Evolutionary conservation across 2,797 vertebrate species (phyloP).

Genomic region (Lagorchestes hirsutus): DNA sequence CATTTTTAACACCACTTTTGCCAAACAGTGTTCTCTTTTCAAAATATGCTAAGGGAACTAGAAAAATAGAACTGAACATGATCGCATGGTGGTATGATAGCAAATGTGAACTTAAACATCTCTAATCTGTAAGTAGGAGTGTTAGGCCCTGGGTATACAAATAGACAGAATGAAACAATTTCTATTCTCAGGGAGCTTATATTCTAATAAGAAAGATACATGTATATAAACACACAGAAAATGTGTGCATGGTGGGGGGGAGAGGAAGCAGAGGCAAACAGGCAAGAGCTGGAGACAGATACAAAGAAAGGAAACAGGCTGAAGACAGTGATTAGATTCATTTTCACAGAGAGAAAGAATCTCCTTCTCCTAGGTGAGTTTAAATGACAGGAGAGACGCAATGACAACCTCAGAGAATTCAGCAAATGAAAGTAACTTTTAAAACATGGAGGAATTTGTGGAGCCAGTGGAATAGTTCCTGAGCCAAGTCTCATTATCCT

Average conservation of each 20-base stretch:
- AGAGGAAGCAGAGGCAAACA: neutral
- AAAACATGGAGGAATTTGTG: neutral
- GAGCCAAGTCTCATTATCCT: neutral
- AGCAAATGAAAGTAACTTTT: neutral
- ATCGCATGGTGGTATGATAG: neutral
- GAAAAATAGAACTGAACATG: neutral
- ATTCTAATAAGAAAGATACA: neutral
- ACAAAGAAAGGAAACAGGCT: neutral
- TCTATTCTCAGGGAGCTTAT: neutral
- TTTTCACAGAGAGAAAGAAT: neutral
- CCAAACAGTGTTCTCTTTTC: slow-evolving; percentile 29
- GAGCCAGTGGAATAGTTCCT: neutral
- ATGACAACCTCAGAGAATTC: neutral
- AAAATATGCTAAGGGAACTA: neutral
- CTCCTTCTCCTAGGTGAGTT: neutral
- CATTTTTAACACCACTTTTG: slow-evolving; percentile 23
- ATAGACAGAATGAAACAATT: neutral
- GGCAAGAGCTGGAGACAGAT: neutral
- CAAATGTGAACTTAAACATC: neutral
- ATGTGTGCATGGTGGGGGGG: neutral
- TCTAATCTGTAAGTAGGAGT: neutral
- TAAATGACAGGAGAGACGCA: neutral
- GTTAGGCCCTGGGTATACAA: neutral
- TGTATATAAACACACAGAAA: neutral
- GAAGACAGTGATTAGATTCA: neutral